These are phyloP conservation scores for Procambarus clarkii DNA, from an alignment of 1,140 invertebrate genomes.

Conservation along the genomic window DNA sequence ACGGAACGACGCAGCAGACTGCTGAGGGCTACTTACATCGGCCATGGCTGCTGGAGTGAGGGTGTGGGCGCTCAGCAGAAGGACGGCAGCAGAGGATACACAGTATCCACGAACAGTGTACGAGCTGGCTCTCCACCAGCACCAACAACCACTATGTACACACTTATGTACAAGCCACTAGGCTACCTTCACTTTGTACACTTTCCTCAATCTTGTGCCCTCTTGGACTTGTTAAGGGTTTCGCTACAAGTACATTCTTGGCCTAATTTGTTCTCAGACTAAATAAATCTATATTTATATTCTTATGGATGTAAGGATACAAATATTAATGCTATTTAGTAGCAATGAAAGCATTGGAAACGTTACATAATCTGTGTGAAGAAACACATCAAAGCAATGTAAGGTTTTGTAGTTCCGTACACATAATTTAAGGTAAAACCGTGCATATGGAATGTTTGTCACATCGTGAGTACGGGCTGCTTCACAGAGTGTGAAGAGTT, in stretches of 20 bases:
- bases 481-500: constrained; percentile 46
- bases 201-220: constrained; percentile 55
- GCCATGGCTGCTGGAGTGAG: constrained; percentile 57
- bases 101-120: constrained; percentile 57
- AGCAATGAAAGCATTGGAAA: too few relatives aligned
- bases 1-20: background rate
- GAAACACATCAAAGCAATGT: too few relatives aligned
- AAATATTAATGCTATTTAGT: too few relatives aligned
- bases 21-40: constrained; percentile 47
- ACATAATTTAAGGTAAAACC: too few relatives aligned
- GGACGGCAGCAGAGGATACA: constrained; percentile 65
- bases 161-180: constrained; percentile 64
- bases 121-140: constrained; percentile 54
- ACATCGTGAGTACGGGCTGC: too few relatives aligned
- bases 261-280: too few relatives aligned
- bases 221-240: constrained; percentile 53
- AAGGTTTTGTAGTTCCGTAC: too few relatives aligned
- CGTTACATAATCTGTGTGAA: too few relatives aligned
- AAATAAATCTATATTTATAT: too few relatives aligned
- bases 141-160: constrained; percentile 55
- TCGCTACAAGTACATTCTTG: constrained; percentile 59
- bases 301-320: too few relatives aligned
- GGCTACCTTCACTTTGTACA: constrained; percentile 58
- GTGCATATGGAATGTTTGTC: too few relatives aligned
- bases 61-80: constrained; percentile 6